Percentiles rank a stretch among this genome's conserved stretches.
These are phyloP conservation scores for Busseola fusca DNA, from an alignment of 2,888 invertebrate genomes.

Conservation along the genomic window DNA sequence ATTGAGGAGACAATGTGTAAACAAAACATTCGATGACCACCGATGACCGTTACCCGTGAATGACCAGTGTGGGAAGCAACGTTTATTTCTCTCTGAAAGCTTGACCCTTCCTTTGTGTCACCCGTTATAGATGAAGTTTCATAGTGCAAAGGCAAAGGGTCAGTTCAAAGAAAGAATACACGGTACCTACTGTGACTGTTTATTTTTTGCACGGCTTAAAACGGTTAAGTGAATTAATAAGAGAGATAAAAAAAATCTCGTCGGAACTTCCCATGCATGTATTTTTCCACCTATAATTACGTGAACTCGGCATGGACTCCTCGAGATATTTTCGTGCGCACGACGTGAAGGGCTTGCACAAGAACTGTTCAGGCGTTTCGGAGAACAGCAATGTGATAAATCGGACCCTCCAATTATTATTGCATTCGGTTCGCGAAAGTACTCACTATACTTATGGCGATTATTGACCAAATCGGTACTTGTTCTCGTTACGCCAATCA, in stretches of 20 bases:
- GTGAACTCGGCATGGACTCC: conserved; percentile 81
- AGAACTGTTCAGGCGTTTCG: conserved; percentile 86
- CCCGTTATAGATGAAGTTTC: conserved; percentile 75
- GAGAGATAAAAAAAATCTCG: conserved; percentile 76
- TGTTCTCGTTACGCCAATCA: conserved; percentile 87
- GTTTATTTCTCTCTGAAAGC: conserved; percentile 75
- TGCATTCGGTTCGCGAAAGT: conserved; percentile 86
- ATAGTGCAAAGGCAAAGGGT: conserved; percentile 76
- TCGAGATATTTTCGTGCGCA: conserved; percentile 87
- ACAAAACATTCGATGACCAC: conserved; percentile 84
- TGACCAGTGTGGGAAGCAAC: conserved; percentile 87
- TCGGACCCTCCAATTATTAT: conserved; percentile 88
- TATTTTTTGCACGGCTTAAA: conserved; percentile 80
- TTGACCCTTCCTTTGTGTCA: conserved; percentile 81
- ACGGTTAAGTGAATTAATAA: conserved; percentile 80
- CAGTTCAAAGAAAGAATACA: conserved; percentile 73
- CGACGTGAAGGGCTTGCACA: conserved; percentile 86
- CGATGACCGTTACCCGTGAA: conserved; percentile 85
- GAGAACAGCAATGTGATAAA: conserved; percentile 88
- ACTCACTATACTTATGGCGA: conserved; percentile 85
- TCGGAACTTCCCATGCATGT: conserved; percentile 83
- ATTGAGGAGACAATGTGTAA: conserved; percentile 75
- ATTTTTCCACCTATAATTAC: conserved; percentile 87
- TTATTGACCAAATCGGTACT: conserved; percentile 87
- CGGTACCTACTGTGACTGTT: conserved; percentile 70